Evolutionary conservation across 2,888 invertebrate genomes (phyloP).

Genomic region (Lasioglossum vierecki): DNA sequence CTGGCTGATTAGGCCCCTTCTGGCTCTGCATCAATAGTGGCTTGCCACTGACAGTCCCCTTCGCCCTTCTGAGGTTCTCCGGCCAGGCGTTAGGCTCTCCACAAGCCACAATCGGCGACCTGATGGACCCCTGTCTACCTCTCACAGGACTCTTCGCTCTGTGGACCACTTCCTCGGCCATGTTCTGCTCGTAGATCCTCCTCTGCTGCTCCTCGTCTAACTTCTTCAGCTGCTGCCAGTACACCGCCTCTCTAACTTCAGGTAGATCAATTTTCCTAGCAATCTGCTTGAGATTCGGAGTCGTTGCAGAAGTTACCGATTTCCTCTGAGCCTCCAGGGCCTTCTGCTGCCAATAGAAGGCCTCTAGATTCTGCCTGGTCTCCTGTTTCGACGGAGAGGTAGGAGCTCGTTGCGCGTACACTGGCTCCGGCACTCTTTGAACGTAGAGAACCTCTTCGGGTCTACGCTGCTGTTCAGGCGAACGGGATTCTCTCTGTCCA

Average conservation of each 20-base stretch:
- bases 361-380: constrained; percentile 80
- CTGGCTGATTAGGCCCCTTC: constrained; percentile 79
- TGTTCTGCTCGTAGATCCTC: constrained; percentile 77
- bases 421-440: constrained; percentile 68
- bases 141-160: not conserved
- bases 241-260: constrained; percentile 86
- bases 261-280: constrained; percentile 73
- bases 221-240: constrained; percentile 89
- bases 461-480: not conserved
- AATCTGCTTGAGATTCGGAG: constrained; percentile 42
- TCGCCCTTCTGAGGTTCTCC: constrained; percentile 56
- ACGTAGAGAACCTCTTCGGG: constrained; percentile 24
- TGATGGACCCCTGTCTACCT: not conserved
- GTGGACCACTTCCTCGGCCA: constrained; percentile 49
- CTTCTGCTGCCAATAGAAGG: constrained; percentile 82
- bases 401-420: constrained; percentile 51
- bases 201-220: constrained; percentile 86
- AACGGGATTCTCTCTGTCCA: not conserved
- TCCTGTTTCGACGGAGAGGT: constrained; percentile 78
- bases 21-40: constrained; percentile 76
- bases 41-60: constrained; percentile 71
- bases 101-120: not conserved
- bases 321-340: constrained; percentile 78
- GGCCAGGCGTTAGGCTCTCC: constrained; percentile 67
- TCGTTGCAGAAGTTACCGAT: constrained; percentile 56